A percentile compares a stretch with the other conserved stretches of the same genome.
phyloP scores from a whole-genome alignment of 2,888 invertebrate genomes.

The Drosophila monieri region DNA sequence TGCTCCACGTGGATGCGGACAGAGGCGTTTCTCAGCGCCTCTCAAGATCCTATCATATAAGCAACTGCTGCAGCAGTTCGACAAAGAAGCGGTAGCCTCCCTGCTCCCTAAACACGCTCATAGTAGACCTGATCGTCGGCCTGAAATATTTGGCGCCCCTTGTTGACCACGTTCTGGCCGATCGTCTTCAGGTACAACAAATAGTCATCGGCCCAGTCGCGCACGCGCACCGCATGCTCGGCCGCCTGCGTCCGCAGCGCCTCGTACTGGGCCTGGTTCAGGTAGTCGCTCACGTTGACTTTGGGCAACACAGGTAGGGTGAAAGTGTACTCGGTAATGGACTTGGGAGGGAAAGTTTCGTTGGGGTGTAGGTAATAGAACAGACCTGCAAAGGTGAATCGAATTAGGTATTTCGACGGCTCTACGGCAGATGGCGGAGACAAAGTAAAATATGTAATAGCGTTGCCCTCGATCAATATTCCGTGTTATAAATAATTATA shows the following conservation, averaged over 20 bases:
- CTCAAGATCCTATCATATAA: conserved; percentile 27
- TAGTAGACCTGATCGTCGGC: conserved; percentile 68
- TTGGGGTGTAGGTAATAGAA: conserved; percentile 83
- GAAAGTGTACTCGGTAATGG: conserved; percentile 74
- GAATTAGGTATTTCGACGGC: conserved; percentile 47
- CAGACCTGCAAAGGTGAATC: conserved; percentile 75
- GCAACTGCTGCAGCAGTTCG: conserved; percentile 69
- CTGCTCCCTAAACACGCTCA: conserved; percentile 72
- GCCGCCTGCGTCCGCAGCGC: conserved; percentile 85
- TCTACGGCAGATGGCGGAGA: conserved; percentile 13
- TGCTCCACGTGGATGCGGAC: not conserved
- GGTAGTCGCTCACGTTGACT: conserved; percentile 75
- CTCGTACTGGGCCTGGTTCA: conserved; percentile 75
- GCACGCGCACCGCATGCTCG: conserved; percentile 85
- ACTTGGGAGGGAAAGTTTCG: conserved; percentile 82
- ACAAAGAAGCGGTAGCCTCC: conserved; percentile 58
- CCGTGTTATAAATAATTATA: too few species aligned
- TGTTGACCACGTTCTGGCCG: conserved; percentile 85
- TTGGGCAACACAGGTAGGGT: conserved; percentile 78
- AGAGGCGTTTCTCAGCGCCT: not conserved
- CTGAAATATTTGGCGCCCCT: conserved; percentile 84
- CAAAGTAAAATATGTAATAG: conserved; percentile 44
- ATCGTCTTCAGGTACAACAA: conserved; percentile 85
- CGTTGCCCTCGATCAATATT: conserved; percentile 1
- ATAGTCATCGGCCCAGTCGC: conserved; percentile 83